Evolutionary conservation across 2,888 invertebrate genomes (phyloP), one percentile per base, ranked within the genome.

Genomic region (Calameuta filiformis): DNA sequence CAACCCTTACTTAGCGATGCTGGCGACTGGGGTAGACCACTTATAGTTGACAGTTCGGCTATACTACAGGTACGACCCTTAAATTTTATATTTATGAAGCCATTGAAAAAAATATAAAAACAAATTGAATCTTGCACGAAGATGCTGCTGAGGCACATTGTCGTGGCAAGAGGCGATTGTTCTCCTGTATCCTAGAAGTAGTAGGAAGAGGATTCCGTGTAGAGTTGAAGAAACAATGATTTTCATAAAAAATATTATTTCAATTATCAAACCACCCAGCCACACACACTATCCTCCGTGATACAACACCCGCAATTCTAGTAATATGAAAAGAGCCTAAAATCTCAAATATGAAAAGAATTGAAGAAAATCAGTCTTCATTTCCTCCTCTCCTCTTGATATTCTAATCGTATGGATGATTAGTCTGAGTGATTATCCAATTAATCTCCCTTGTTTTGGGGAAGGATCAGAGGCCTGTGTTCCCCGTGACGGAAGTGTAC

Each of bases 31-130:
- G 94, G 95, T 80, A 94, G 96, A 85, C 96, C 96, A 75, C 93
- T 96, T 75, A 94, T 97, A 81, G 96, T 97, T 15, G 96, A 96
- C 89, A 95, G 96, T 74, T 94, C 95, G 69, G 94, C 95, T 74
- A 94, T 96, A 82, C 92, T 96, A 83, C 95, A 96, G 92, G 94
- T 95, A 89, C 79, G 82, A 81, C 75, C 56, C 56, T 23, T 56
- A 23, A 56, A 56, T 56, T 23, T 56, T 9, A 56, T 9, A 56
- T 15, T 23, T 56, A 23, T 9, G 9, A 56, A 56, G 56, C 23
- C 56, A 23, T 9, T 56, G 9, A 56, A 23, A 6, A 56, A 23
- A 23, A 23, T 56, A 56, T 9, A 56, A 23, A 56, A 56, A 56
- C 15, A 40, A 40, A 15, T 40, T 6, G 4, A 15, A 6, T 75